Percentiles rank a stretch among this genome's conserved stretches.
Evolutionary conservation across 2,113 vertebrate genomes (phyloP).

Genomic region (Embiotoca jacksoni): DNA sequence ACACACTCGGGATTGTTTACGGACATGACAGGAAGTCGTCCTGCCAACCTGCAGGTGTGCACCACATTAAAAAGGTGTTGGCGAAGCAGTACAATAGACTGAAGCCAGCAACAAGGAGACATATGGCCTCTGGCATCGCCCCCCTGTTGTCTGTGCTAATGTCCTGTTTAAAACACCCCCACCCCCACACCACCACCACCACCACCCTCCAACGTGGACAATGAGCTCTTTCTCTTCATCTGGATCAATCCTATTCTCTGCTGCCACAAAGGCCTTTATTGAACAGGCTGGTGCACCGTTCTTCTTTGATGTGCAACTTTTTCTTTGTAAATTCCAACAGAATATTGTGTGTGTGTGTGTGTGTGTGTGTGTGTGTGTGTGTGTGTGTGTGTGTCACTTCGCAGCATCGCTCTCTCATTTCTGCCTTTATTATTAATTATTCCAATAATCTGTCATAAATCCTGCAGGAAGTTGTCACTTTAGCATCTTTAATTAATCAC

Average conservation of each 20-base stretch:
- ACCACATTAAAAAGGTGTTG: conserved; percentile 32
- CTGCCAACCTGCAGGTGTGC: conserved; percentile 20
- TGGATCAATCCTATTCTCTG: conserved; percentile 45
- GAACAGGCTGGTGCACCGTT: neutral
- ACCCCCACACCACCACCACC: no score
- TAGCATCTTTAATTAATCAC: no score
- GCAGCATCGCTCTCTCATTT: neutral
- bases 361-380: conserved; percentile 2
- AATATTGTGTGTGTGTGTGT: conserved; percentile 30
- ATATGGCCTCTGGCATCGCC: conserved; percentile 28
- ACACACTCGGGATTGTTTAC: neutral
- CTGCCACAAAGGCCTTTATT: conserved; percentile 14
- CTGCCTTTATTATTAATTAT: neutral
- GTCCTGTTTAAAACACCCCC: conserved; percentile 34
- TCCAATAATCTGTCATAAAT: no score
- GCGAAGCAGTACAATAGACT: neutral
- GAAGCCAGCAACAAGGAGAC: conserved; percentile 38
- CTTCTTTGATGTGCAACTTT: no score
- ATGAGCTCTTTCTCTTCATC: conserved; percentile 39
- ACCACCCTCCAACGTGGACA: conserved; percentile 18
- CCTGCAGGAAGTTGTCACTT: neutral
- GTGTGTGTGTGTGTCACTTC: neutral
- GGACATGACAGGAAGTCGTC: neutral
- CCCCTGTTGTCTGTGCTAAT: conserved; percentile 36
- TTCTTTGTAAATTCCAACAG: no score